Evolutionary conservation across 1,140 invertebrate species (phyloP), one percentile per base, ranked within the genome.

Genomic region (Agraylea sexmaculata): DNA sequence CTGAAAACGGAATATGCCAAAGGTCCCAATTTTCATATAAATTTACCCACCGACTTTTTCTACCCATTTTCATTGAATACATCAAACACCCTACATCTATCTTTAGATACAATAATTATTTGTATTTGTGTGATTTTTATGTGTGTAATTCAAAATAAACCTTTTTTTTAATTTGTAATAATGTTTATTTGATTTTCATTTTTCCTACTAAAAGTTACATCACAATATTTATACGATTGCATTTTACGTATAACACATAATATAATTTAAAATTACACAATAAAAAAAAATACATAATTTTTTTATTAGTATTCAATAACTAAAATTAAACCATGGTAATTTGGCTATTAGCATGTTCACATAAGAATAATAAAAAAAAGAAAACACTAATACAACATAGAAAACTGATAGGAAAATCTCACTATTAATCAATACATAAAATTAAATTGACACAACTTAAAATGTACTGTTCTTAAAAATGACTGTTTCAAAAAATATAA

Each of bases 21-120:
- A 40, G 68, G 70, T 16, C 75, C 77, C 22, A 67, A 71, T 31
- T 63, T 78, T 39, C 67, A 75, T 41, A 62, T 78, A 23, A 69
- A 68, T 52, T 58, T 81, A 8, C 78, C 78, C 2, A 62, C 69
- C 37, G 77, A 81, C 53, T 83, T 81, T 53, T 81, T 80, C 54
- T 80, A 81, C 56, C 79, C 79, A 19, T 80, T 82, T 53, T 40
- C 54, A 13, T 44, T 51, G 13, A 45, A 42, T 21, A 12, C 15
- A n/a, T 7, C 29, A 38, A 28, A 38, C 27, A 29, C 29, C 36
- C 20, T 28, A 28, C 15, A 38, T 27, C 34, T 18, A 28, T 29
- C 29, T 6, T 28, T 18, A n/a, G 29, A 38, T 28, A 27, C 23
- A n/a, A 2, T 22, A 38, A 28, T 38, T 38, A 27, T 38, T 28